Evolutionary conservation across 1,140 invertebrate genomes (phyloP), one percentile per base, ranked within the genome.

Genomic region (Mizuhopecten yessoensis): DNA sequence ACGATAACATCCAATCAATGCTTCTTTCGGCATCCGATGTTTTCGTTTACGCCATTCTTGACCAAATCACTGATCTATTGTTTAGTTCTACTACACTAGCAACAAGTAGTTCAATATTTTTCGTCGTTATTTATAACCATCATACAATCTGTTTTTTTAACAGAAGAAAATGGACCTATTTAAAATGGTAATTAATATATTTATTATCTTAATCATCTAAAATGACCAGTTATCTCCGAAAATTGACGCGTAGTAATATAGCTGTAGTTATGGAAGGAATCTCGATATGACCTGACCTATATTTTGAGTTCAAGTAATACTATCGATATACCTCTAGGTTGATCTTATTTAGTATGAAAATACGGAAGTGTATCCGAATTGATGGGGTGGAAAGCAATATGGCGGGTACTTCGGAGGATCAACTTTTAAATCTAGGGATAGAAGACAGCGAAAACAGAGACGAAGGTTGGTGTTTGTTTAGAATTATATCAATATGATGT

Each of bases 51-150:
- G 86, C 86, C 36, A 87, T 87, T 87, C 86, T 34, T 23, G 42
- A 75, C 90, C 92, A 15, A 57, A 91, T 75, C 34, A 91, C 90
- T 13, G 29, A 15, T 33, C 34, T 34, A 23, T 36, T 91, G 89
- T 93, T 93, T 88, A 36, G 7, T 36, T 45, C 29, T 45, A 33
- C 42, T 90, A 29, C 92, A 87, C 88, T 92, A 89, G 90, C 93
- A 93, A 94, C 92, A 94, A 92, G 91, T 92, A 94, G 94, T 92
- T 90, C 93, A 33, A 15, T 88, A 42, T 33, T 88, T 42, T 42
- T 42, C 33, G 87, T 34, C 86, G 86, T 9, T 42, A 86, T 87
- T 42, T 33, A 49, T 87, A 34, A 34, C n/a, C 34, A 23, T 45
- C 17, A 13, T 20, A 17, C 17, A 45, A 45, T 45, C 17, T 20